Evolutionary conservation across 2,888 invertebrate genomes (phyloP), one percentile per base, ranked within the genome.

Genomic region (Archaeoteleia sp.): DNA sequence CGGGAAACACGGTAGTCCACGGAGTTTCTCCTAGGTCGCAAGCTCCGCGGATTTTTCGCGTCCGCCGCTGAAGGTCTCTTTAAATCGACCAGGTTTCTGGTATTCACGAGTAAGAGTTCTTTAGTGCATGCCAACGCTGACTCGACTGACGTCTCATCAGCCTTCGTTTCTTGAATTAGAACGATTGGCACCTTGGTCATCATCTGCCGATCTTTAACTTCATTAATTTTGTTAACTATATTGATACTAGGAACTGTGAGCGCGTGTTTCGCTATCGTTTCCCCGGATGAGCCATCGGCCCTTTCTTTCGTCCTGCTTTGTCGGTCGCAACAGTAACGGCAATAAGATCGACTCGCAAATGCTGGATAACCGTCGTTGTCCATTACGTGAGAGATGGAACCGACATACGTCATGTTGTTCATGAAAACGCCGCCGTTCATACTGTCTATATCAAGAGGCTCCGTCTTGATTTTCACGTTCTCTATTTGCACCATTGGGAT

Each of bases 401-500:
- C 35, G 7, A 53, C 1, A 23, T 49, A 49, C 9, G 54, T 39
- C 12, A 29, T 27, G 9, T n/a, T 35, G 17, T 46, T 29, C 34
- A 57, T 53, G 2, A 53, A 20, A 10, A 53, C 17, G 10, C 13
- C 8, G 10, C 51, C 40, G 9, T 65, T 53, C n/a, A 58, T 34
- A 32, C 10, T 45, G 20, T 71, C 68, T 1, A 58, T 23, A 6
- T 82, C 79, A 1, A 73, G 67, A 1, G 78, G 79, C 45, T 83
- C 82, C 4, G 74, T 61, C 63, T 83, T 82, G n/a, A 82, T 78
- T 60, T 79, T 82, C 12, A 81, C 65, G 32, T 77, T 78, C 45
- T 77, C 78, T 69, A 84, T 81, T 3, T 82, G 82, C 14, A 84
- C 84, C 84, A 84, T 84, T 1, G 84, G 84, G 7, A 74, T 69